A percentile compares a stretch with the other conserved stretches of the same genome.
These are phyloP conservation scores for Mimachlamys varia DNA, from an alignment of 2,888 invertebrate genomes.

Conservation along the genomic window DNA sequence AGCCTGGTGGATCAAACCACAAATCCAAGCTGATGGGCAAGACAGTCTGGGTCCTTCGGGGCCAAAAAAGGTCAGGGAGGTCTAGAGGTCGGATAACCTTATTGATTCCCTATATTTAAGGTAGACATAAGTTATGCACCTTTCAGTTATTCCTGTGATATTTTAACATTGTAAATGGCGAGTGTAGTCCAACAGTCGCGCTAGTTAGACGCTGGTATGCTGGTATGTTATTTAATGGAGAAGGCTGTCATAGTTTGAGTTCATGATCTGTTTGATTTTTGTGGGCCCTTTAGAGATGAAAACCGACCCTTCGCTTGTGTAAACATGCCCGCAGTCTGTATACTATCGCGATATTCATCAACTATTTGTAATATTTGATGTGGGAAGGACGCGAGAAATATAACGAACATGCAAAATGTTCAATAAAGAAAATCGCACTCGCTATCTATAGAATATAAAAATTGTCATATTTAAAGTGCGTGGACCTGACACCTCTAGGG, in stretches of 20 bases:
- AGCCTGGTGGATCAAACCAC: neutral
- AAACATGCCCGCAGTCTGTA: neutral
- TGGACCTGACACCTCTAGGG: neutral
- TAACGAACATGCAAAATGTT: conserved; percentile 16
- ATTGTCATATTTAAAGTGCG: neutral
- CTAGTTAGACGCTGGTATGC: neutral
- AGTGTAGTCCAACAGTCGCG: neutral
- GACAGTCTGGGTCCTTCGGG: neutral
- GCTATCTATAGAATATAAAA: neutral
- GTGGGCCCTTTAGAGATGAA: conserved; percentile 7
- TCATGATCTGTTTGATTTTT: conserved; percentile 22
- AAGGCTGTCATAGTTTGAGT: neutral
- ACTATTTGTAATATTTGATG: conserved; percentile 16
- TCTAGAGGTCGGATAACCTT: neutral
- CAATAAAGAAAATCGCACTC: conserved; percentile 16
- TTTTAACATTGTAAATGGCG: neutral
- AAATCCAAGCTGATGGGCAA: conserved; percentile 12
- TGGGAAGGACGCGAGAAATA: conserved; percentile 27
- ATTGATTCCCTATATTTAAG: neutral
- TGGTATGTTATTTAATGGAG: neutral
- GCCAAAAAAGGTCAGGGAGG: neutral
- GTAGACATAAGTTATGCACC: conserved; percentile 16
- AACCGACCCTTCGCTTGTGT: conserved; percentile 16
- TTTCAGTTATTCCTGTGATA: neutral
- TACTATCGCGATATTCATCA: neutral